Base-by-base conservation (phyloP, 2,888 invertebrate genomes). In the Melangyna quadrimaculata region DNA sequence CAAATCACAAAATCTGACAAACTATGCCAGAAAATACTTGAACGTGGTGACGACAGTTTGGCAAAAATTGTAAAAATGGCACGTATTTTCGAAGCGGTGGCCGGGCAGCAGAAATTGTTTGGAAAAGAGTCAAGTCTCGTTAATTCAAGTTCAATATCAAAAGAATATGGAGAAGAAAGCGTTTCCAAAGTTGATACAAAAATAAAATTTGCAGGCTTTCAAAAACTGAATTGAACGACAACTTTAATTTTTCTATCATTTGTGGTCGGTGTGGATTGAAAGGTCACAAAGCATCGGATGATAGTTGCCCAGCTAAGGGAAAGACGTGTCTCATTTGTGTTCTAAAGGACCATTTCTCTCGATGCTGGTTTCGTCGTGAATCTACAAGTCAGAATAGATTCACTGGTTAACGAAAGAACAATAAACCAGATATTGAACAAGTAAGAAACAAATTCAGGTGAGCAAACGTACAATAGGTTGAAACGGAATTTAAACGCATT, bases 1-100 rank as follows among this genome's bases (percentile, higher is more conserved):
- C 48, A 69, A 51, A 69, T 69, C 48, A 69, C 48, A 1, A 69
- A 35, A n/a, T 70, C 70, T 27, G 55, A 70, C 9, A 40, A 40
- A 8, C 22, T 70, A 37, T 24, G 70, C 10, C 55, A 37, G 32
- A 70, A 37, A 37, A 70, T 70, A 22, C 37, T 70, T 24, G 70
- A 55, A 24, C 48, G 53, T 6, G 51, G 70, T n/a, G 70, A 67
- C 10, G 27, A 67, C n/a, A 19, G 9, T 24, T 67, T 67, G 17
- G 51, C 48, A 17, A 7, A 17, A 0, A 17, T 43, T 14, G 35
- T 32, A 1, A 32, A 57, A 22, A 57, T 57, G 55, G 55, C 9
- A 2, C 32, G 32, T 10, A 57, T 57, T 2, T 29, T 57, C 12
- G 32, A 32, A 29, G 32, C 55, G 7, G 55, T 17, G 6, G 12